phyloP scores from a whole-genome alignment of 2,113 vertebrate species.

The Oplegnathus fasciatus region DNA sequence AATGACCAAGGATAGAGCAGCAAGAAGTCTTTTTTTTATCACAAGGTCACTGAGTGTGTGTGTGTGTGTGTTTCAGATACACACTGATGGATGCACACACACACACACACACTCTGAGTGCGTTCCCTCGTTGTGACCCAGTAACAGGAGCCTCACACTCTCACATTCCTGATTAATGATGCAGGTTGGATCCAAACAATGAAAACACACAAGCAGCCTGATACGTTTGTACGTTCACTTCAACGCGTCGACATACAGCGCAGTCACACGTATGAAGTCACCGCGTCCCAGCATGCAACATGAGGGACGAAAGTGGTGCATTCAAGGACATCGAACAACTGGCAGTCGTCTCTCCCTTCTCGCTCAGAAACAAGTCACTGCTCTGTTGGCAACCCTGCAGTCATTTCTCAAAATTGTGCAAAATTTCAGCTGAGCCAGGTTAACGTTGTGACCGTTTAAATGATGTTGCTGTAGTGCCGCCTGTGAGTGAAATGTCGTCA shows the following conservation, averaged over 20 bases:
- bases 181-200: conserved; percentile 60
- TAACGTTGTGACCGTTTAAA: too few relatives aligned
- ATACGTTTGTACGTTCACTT: background rate
- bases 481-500: too few relatives aligned
- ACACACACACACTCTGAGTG: background rate
- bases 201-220: conserved; percentile 16
- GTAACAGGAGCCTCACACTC: conserved; percentile 47
- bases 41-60: background rate
- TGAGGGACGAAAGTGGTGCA: background rate
- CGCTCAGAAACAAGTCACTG: background rate
- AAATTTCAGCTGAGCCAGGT: too few relatives aligned
- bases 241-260: background rate
- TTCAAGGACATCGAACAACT: background rate
- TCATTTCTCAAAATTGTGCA: too few relatives aligned
- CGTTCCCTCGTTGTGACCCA: conserved; percentile 39
- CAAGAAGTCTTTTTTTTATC: too few relatives aligned
- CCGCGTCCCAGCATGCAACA: background rate
- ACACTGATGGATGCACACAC: background rate
- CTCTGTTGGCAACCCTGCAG: too few relatives aligned
- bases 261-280: background rate
- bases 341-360: background rate
- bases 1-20: too few relatives aligned
- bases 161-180: conserved; percentile 69
- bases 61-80: background rate
- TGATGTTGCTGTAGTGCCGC: too few relatives aligned